These are phyloP conservation scores for Augochlorella aurata DNA, from an alignment of 2,888 invertebrate genomes.

Conservation along the genomic window DNA sequence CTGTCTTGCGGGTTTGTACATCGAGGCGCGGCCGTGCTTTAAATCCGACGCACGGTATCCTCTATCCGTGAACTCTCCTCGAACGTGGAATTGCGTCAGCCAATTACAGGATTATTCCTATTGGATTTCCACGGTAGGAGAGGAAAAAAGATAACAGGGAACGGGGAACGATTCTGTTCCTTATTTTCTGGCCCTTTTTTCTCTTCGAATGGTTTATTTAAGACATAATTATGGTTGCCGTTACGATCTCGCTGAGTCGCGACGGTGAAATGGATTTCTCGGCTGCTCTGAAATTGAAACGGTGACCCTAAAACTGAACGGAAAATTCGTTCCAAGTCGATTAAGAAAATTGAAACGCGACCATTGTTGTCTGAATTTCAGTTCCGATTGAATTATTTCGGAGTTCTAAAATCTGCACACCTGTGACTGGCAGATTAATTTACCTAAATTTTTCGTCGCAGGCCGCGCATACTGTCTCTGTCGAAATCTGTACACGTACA, in stretches of 20 bases:
- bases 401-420: neutral
- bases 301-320: neutral
- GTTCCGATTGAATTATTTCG: neutral
- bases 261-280: neutral
- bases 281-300: neutral
- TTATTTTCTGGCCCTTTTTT: neutral
- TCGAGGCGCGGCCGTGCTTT: constrained; percentile 37
- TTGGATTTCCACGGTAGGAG: constrained; percentile 53
- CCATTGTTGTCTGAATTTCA: constrained; percentile 1
- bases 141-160: constrained; percentile 19
- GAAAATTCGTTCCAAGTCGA: neutral
- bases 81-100: constrained; percentile 59
- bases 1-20: constrained; percentile 48
- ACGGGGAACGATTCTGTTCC: neutral
- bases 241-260: neutral
- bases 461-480: neutral
- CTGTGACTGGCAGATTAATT: neutral
- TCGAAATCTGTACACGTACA: neutral
- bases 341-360: neutral
- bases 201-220: constrained; percentile 23
- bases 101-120: constrained; percentile 68
- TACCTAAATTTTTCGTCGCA: neutral
- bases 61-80: constrained; percentile 48
- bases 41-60: constrained; percentile 48
- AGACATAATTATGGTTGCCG: constrained; percentile 13